phyloP scores from a whole-genome alignment of 2,888 invertebrate species.

The Oscheius onirici region DNA sequence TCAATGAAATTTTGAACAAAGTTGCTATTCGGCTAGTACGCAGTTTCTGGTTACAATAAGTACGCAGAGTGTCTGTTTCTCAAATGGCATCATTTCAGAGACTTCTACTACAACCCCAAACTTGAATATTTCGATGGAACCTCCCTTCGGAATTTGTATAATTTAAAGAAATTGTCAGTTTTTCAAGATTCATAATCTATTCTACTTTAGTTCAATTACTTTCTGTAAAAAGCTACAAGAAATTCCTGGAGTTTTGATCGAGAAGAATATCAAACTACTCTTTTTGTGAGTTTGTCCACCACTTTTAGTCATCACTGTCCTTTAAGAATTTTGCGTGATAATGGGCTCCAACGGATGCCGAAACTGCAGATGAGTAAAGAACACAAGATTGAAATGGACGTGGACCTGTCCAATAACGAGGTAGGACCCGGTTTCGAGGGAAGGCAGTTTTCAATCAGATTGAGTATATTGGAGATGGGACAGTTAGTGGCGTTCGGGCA shows the following conservation, averaged over 20 bases:
- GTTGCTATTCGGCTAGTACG: too few relatives aligned
- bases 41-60: too few relatives aligned
- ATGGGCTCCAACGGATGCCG: conserved; percentile 43
- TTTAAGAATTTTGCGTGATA: conserved; percentile 38
- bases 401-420: conserved; percentile 57
- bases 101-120: conserved; percentile 37
- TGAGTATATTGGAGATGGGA: conserved; percentile 42
- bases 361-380: conserved; percentile 41
- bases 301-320: neutral
- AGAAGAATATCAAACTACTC: conserved; percentile 53
- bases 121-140: conserved; percentile 46
- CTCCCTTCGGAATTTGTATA: conserved; percentile 33
- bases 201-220: conserved; percentile 52
- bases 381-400: conserved; percentile 48
- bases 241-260: conserved; percentile 54
- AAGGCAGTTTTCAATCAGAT: conserved; percentile 30
- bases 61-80: too few relatives aligned
- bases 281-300: conserved; percentile 47
- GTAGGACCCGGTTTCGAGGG: conserved; percentile 20
- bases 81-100: conserved; percentile 38
- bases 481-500: conserved; percentile 47
- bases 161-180: conserved; percentile 48
- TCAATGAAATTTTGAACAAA: too few relatives aligned
- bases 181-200: conserved; percentile 8
- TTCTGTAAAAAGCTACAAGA: conserved; percentile 51